Evolutionary conservation across 2,888 invertebrate genomes (phyloP).

Genomic region (Cataglyphis livida): DNA sequence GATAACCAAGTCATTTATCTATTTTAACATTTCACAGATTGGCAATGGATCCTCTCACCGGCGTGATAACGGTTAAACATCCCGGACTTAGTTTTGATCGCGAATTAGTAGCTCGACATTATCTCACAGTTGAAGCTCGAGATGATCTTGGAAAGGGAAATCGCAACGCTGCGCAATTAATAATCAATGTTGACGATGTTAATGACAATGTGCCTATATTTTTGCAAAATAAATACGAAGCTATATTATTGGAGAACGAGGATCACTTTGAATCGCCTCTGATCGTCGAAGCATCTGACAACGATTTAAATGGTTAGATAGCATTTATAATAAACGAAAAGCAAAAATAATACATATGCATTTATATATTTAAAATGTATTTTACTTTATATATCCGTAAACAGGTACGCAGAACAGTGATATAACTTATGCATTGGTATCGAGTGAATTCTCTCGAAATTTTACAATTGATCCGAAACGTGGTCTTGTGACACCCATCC

Average conservation of each 20-base stretch:
- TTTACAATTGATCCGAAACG: slow-evolving; percentile 92
- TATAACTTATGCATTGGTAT: slow-evolving; percentile 92
- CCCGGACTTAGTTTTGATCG: slow-evolving; percentile 94
- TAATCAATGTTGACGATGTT: slow-evolving; percentile 93
- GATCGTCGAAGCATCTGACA: slow-evolving; percentile 93
- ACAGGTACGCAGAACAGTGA: slow-evolving; percentile 94
- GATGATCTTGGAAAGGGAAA: slow-evolving; percentile 95
- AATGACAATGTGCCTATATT: slow-evolving; percentile 97
- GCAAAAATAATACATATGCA: not conserved
- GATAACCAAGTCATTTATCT: not conserved
- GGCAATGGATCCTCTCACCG: slow-evolving; percentile 92
- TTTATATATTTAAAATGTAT: not conserved
- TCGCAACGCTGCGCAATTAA: slow-evolving; percentile 93
- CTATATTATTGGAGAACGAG: slow-evolving; percentile 94
- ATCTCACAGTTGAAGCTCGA: slow-evolving; percentile 95
- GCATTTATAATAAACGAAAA: slow-evolving; percentile 5
- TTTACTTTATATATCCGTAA: not conserved
- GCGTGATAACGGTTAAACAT: slow-evolving; percentile 93
- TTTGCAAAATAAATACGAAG: slow-evolving; percentile 93
- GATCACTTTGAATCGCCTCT: slow-evolving; percentile 91
- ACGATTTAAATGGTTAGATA: slow-evolving; percentile 92
- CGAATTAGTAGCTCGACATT: slow-evolving; percentile 93
- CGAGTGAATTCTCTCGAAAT: slow-evolving; percentile 91
- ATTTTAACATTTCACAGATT: slow-evolving; percentile 87
- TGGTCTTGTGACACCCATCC: slow-evolving; percentile 90